These are phyloP conservation scores for Carassius carassius DNA, from an alignment of 2,113 vertebrate genomes.

Conservation along the genomic window DNA sequence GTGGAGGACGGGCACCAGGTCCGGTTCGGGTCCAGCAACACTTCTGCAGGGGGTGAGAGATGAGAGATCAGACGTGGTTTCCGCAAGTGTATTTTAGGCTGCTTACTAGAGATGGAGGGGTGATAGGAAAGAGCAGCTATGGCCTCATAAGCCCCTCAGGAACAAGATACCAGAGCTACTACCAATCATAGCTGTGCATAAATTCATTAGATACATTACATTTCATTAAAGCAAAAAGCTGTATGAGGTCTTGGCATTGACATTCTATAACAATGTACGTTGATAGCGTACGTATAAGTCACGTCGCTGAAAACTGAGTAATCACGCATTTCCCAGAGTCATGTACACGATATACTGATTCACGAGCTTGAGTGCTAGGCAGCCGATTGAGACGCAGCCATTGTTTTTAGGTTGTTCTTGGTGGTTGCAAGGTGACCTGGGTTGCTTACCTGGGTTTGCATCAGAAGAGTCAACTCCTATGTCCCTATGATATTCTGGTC, in stretches of 20 bases:
- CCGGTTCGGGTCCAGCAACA: conserved; percentile 94
- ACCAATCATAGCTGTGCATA: neutral
- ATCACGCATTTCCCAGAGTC: too few relatives aligned
- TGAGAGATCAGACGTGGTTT: neutral
- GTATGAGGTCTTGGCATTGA: neutral
- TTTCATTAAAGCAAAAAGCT: conserved; percentile 15
- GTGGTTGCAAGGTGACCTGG: too few relatives aligned
- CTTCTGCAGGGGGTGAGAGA: conserved; percentile 76
- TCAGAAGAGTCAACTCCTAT: too few relatives aligned
- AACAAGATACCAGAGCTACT: neutral
- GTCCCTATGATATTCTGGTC: too few relatives aligned
- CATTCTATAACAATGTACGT: too few relatives aligned
- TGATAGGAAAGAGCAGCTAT: neutral
- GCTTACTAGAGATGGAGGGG: conserved; percentile 9
- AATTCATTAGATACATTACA: neutral
- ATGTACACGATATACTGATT: too few relatives aligned
- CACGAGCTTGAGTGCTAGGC: too few relatives aligned
- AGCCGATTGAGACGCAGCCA: too few relatives aligned
- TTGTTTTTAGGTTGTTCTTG: too few relatives aligned
- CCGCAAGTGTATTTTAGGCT: conserved; percentile 10
- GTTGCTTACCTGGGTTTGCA: too few relatives aligned
- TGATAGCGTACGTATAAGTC: too few relatives aligned
- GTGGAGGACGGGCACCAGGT: conserved; percentile 96
- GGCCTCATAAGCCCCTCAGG: conserved; percentile 2
- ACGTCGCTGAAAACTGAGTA: too few relatives aligned